Evolutionary conservation across 1,140 invertebrate species (phyloP).

Genomic region (Drosophila willistoni): DNA sequence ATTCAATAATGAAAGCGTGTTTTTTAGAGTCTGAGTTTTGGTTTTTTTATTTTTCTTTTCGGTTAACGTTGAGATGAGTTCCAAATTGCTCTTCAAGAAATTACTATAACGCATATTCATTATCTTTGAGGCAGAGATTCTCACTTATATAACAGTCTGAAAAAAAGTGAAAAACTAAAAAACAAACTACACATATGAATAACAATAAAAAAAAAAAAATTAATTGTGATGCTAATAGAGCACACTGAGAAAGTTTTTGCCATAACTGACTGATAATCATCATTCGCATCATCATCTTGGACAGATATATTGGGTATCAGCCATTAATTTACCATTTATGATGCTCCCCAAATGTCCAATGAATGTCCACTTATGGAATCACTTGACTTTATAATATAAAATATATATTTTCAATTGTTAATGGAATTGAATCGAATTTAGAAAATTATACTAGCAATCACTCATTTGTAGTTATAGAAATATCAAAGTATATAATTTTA

Average conservation of each 20-base stretch:
- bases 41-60: neutral
- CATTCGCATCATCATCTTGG: slow-evolving; percentile 39
- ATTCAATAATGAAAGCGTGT: slow-evolving; percentile 56
- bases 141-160: slow-evolving; percentile 49
- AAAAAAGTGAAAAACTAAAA: slow-evolving; percentile 10
- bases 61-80: neutral
- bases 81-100: slow-evolving; percentile 31
- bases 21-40: slow-evolving; percentile 1
- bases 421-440: neutral
- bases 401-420: neutral
- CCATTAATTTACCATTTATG: slow-evolving; percentile 27
- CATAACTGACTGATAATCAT: slow-evolving; percentile 5
- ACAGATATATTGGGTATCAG: slow-evolving; percentile 16
- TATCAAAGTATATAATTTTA: slow-evolving; percentile 8
- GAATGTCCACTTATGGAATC: neutral
- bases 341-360: slow-evolving; percentile 20
- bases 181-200: slow-evolving; percentile 1
- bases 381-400: neutral
- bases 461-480: slow-evolving; percentile 22
- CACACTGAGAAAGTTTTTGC: slow-evolving; percentile 65
- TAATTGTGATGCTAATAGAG: slow-evolving; percentile 68
- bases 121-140: slow-evolving; percentile 28
- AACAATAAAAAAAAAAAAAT: slow-evolving; percentile 33
- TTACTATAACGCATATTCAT: slow-evolving; percentile 27
- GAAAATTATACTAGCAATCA: slow-evolving; percentile 15